Conservation (phyloP, 2,888 invertebrate species). For the Caenorhabditis sp. region DNA sequence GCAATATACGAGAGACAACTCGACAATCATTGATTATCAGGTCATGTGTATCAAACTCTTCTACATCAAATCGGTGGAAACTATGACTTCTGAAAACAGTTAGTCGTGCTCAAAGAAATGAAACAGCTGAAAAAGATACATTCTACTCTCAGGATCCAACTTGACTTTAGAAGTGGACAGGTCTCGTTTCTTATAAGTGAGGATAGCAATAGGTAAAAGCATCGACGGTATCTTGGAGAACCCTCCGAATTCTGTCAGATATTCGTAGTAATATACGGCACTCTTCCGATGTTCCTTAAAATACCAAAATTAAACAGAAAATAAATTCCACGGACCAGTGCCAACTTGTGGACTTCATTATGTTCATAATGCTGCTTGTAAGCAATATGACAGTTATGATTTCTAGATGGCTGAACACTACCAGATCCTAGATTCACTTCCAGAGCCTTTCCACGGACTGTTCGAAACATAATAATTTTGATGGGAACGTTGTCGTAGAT, state of each 20-base stretch:
- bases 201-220: constrained; percentile 47
- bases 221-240: constrained; percentile 19
- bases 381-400: constrained; percentile 29
- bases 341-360: background rate
- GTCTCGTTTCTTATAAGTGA: constrained; percentile 10
- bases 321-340: background rate
- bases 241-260: background rate
- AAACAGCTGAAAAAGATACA: constrained; percentile 20
- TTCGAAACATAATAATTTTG: constrained; percentile 40
- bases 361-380: background rate
- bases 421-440: constrained; percentile 25
- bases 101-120: too few species aligned
- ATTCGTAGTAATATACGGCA: constrained; percentile 53
- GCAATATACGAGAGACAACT: too few species aligned
- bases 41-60: too few species aligned
- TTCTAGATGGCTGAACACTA: constrained; percentile 12
- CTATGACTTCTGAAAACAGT: too few species aligned
- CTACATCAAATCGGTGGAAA: too few species aligned
- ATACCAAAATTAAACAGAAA: background rate
- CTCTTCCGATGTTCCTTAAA: constrained; percentile 29
- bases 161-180: background rate
- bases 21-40: too few species aligned
- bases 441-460: constrained; percentile 17
- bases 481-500: constrained; percentile 23
- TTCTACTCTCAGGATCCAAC: background rate